These are phyloP conservation scores for Caenorhabditis remanei DNA, from an alignment of 1,140 invertebrate genomes.

Conservation along the genomic window DNA sequence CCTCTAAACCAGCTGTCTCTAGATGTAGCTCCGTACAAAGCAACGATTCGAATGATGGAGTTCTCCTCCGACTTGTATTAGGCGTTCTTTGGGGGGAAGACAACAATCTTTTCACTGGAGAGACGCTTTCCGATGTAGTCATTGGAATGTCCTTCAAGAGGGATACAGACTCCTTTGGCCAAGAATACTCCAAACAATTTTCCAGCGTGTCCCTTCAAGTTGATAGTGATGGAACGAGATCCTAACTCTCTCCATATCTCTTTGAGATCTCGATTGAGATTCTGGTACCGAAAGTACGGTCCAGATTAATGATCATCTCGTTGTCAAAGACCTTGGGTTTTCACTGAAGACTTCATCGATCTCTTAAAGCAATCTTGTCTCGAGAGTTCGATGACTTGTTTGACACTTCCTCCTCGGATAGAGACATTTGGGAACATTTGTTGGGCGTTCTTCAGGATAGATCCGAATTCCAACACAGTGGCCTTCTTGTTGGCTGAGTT, in stretches of 20 bases:
- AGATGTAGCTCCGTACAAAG: slow-evolving; percentile 94
- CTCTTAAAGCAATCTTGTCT: slow-evolving; percentile 83
- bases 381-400: slow-evolving; percentile 87
- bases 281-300: slow-evolving; percentile 91
- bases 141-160: slow-evolving; percentile 93
- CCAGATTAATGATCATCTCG: slow-evolving; percentile 87
- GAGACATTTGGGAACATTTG: slow-evolving; percentile 90
- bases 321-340: slow-evolving; percentile 82
- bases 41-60: slow-evolving; percentile 97
- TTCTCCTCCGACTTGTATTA: slow-evolving; percentile 90
- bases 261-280: slow-evolving; percentile 88
- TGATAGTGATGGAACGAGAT: slow-evolving; percentile 87
- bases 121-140: slow-evolving; percentile 97
- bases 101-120: slow-evolving; percentile 93
- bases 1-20: slow-evolving; percentile 85
- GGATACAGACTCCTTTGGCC: slow-evolving; percentile 88
- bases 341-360: slow-evolving; percentile 71
- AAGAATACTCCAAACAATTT: slow-evolving; percentile 99
- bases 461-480: slow-evolving; percentile 86
- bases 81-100: slow-evolving; percentile 94
- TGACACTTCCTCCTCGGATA: slow-evolving; percentile 89
- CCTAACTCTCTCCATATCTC: slow-evolving; percentile 87
- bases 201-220: slow-evolving; percentile 91
- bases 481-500: slow-evolving; percentile 85
- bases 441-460: slow-evolving; percentile 89